phyloP scores from a whole-genome alignment of 2,113 vertebrate species.

The Anseranas semipalmata region DNA sequence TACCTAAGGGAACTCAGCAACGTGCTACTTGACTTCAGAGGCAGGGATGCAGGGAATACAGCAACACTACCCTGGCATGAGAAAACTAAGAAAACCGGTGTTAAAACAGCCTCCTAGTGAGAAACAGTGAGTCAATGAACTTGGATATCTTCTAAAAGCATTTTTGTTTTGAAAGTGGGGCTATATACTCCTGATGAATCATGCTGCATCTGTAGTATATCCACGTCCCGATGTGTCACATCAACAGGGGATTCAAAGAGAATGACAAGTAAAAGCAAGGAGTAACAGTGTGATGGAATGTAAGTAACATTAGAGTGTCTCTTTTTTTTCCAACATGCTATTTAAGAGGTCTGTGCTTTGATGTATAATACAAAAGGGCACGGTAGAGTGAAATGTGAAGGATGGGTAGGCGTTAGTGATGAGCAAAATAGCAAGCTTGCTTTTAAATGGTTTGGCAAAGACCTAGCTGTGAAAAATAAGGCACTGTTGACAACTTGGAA shows the following conservation, averaged over 20 bases:
- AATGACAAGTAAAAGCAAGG: slow-evolving; percentile 26
- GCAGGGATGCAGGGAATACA: background rate
- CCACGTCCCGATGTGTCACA: background rate
- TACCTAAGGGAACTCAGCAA: background rate
- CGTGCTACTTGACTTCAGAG: background rate
- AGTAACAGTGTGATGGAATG: slow-evolving; percentile 34
- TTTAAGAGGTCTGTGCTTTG: slow-evolving; percentile 47
- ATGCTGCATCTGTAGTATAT: slow-evolving; percentile 1
- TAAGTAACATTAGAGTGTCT: slow-evolving; percentile 19
- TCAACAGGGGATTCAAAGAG: slow-evolving; percentile 25
- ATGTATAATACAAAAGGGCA: slow-evolving; percentile 60
- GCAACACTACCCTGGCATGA: background rate
- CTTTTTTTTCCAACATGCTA: background rate
- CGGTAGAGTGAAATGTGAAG: slow-evolving; percentile 40
- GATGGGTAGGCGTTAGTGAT: slow-evolving; percentile 32
- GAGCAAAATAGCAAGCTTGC: slow-evolving; percentile 45
- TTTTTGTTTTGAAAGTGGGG: slow-evolving; percentile 24
- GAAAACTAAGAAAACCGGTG: background rate
- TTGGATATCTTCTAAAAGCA: background rate
- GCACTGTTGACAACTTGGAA: slow-evolving; percentile 43
- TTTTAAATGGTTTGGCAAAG: slow-evolving; percentile 51
- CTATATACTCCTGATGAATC: background rate
- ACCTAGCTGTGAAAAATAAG: slow-evolving; percentile 49
- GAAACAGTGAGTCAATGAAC: background rate
- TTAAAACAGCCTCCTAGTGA: background rate